phyloP scores from a whole-genome alignment of 2,888 invertebrate species.

The Kryphioiulus occultus region DNA sequence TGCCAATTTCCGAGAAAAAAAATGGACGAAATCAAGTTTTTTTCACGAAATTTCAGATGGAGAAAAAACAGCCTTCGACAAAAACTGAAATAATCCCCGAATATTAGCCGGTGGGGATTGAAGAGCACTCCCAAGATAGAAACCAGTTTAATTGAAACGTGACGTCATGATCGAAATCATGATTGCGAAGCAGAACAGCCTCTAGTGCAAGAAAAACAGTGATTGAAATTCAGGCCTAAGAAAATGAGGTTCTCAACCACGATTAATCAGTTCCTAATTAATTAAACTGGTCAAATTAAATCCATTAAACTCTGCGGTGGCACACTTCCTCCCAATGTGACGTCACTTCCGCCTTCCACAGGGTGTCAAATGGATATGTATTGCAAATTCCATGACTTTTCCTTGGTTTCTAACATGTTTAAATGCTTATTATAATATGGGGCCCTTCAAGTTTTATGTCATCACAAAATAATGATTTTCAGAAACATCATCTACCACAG shows the following conservation, averaged over 20 bases:
- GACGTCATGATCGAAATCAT: constrained; percentile 1
- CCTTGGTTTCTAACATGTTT: too few species aligned
- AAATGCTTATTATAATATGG: too few species aligned
- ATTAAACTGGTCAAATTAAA: neutral
- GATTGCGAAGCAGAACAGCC: neutral
- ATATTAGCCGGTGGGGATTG: neutral
- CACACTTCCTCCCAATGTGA: too few species aligned
- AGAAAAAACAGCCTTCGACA: neutral
- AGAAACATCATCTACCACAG: too few species aligned
- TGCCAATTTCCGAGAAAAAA: neutral
- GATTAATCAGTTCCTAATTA: neutral
- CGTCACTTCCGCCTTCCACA: too few species aligned
- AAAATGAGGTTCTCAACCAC: neutral
- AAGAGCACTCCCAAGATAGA: neutral
- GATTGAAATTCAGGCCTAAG: neutral
- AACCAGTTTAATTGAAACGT: neutral
- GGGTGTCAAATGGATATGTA: too few species aligned
- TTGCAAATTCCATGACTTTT: too few species aligned
- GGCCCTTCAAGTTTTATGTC: too few species aligned
- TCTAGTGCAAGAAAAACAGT: neutral
- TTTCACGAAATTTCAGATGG: neutral
- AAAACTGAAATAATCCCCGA: neutral
- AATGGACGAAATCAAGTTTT: neutral
- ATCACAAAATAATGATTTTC: too few species aligned
- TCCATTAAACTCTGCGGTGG: neutral